Base-by-base conservation (phyloP, 2,888 invertebrate genomes). In the Coelinius sp. region DNA sequence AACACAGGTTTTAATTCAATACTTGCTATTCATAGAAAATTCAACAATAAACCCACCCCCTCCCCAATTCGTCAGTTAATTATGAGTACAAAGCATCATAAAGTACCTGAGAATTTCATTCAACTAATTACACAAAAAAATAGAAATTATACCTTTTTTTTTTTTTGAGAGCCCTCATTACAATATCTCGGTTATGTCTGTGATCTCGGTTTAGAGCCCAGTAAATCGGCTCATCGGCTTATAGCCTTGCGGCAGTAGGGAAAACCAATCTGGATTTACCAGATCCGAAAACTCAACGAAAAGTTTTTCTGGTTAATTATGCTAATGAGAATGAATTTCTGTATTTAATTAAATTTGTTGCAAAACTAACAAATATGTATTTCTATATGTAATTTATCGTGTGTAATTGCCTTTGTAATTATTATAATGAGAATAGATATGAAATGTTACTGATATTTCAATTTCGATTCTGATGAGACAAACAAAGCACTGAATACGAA, bases 201-300 rank as follows among this genome's bases (percentile, higher is more conserved):
- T 38, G 63, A 63, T 41, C 41, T 63, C 24, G 63, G 41, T 41
- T 59, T 59, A 31, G 35, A 59, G 31, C 35, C n/a, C n/a, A 35
- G 25, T 68, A 64, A 72, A 68, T 25, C 62, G 49, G 64, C 64
- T 68, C 68, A 72, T 68, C 68, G 68, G 72, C 68, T 72, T 72
- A 72, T 20, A 6, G 17, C 53, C 27, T 20, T 53, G 64, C 24
- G 53, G 64, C 20, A 20, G 12, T 41, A n/a, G 25, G 31, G 27
- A 27, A 49, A 49, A 8, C 46, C 59, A 59, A 7, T n/a, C 35
- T 35, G 59, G 59, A 59, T 49, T 62, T 63, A 63, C n/a, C 46
- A 46, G 44, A 38, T 35, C 20, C 56, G 31, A 70, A 70, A 65
- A 65, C 59, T 70, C 65, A 31, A 27, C 46, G 52, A 62, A 68